phyloP scores from a whole-genome alignment of 2,888 invertebrate genomes.

The Leptinotarsa tumamoca region DNA sequence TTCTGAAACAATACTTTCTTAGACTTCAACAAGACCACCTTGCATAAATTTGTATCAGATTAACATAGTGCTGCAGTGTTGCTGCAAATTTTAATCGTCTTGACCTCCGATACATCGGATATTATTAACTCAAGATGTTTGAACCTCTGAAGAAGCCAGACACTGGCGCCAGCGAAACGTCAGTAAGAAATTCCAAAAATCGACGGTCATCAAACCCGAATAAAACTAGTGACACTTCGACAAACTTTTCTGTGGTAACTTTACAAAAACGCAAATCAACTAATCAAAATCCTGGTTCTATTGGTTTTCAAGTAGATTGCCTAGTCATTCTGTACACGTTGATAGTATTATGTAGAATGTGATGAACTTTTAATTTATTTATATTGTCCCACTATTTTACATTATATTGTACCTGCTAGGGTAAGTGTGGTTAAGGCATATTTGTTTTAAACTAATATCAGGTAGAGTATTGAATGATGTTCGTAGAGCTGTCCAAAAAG shows the following conservation, averaged over 20 bases:
- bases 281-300: background rate
- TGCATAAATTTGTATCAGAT: no score
- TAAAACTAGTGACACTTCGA: background rate
- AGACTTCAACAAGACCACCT: no score
- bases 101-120: no score
- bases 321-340: slow-evolving; percentile 25
- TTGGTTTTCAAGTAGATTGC: slow-evolving; percentile 5
- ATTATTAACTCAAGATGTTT: no score
- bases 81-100: no score
- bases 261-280: background rate
- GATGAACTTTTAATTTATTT: slow-evolving; percentile 23
- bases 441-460: slow-evolving; percentile 16
- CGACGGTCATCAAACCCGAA: no score
- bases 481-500: background rate
- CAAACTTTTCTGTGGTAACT: no score
- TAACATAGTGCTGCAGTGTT: no score
- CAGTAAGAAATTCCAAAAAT: no score
- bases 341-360: slow-evolving; percentile 25
- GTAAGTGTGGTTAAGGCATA: slow-evolving; percentile 19
- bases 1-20: no score
- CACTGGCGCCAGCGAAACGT: no score
- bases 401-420: slow-evolving; percentile 28
- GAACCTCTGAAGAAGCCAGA: no score
- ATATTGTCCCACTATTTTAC: slow-evolving; percentile 7
- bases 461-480: slow-evolving; percentile 3